Base-by-base conservation (phyloP, 2,113 vertebrate species). In the Nanorana parkeri region DNA sequence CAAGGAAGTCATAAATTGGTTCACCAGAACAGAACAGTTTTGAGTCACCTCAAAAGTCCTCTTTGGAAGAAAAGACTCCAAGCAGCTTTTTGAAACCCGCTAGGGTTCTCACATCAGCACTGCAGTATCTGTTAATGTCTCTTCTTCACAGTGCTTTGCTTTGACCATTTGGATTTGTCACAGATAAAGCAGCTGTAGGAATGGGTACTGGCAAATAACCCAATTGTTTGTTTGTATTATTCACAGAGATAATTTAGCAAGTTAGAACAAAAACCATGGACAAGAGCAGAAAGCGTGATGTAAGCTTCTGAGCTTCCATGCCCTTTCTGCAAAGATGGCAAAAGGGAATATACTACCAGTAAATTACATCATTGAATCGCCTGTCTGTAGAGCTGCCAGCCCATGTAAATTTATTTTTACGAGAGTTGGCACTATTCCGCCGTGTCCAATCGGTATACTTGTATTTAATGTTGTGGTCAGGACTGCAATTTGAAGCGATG, bases 311-410 rank as follows among this genome's bases (percentile, higher is more conserved):
- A 26, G 19, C 56, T 17, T 77, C 56, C 47, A 19, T 76, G 29
- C 69, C 13, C 23, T 73, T 68, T 58, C 65, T 68, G 51, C 29
- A 72, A 15, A 5, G 28, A 17, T 41, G 68, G n/a, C 55, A 71
- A 86, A 84, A 89, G 81, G 84, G 85, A 87, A 82, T 84, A 78
- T 81, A 29, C 28, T 24, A 36, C 56, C 16, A 15, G 32, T 84
- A 85, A 91, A 90, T 90, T 58, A 60, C 85, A 85, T 81, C 36
- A 1, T 52, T 63, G 81, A 69, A 80, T 88, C 64, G 66, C 86
- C 85, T 84, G 68, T 36, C 66, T 17, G 0, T 0, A 69, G 60
- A 73, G 68, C 69, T 86, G 84, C 85, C 89, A 88, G 84, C 75
- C 85, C 85, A 68, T 83, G 85, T 81, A 83, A 86, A 85, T 88